Conservation (phyloP, 1,140 invertebrate genomes). For the Vollenhovia emeryi region DNA sequence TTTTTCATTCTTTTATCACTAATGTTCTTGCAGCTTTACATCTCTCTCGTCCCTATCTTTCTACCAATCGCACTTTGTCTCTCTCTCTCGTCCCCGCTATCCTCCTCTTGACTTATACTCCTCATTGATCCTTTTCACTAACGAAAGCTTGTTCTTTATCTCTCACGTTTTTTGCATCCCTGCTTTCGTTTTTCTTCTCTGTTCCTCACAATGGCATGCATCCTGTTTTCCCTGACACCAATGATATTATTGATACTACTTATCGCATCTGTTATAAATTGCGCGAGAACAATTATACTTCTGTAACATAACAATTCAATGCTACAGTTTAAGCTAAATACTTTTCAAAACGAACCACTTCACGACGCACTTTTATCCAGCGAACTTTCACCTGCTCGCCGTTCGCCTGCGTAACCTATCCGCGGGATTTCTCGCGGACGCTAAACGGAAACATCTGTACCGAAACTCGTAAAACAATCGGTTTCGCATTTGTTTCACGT, state of each 20-base stretch:
- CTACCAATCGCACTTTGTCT: conserved; percentile 45
- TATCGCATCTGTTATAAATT: neutral
- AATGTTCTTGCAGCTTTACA: conserved; percentile 10
- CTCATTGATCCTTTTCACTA: conserved; percentile 17
- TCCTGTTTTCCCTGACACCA: neutral
- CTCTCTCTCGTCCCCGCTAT: neutral
- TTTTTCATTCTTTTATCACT: conserved; percentile 41
- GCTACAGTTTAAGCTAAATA: neutral
- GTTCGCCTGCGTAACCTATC: neutral
- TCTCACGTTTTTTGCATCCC: neutral
- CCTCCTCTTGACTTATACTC: neutral
- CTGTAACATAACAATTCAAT: neutral
- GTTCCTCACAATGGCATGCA: conserved; percentile 48
- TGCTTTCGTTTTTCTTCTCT: neutral
- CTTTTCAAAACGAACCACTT: neutral
- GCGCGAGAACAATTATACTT: neutral
- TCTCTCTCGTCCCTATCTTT: conserved; percentile 4
- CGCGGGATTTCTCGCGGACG: neutral
- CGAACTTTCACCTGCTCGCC: neutral
- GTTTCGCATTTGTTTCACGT: neutral
- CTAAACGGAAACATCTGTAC: conserved; percentile 6
- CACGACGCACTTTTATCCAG: neutral
- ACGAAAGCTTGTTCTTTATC: conserved; percentile 27
- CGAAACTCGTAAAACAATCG: neutral
- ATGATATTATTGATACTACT: neutral